Percentiles rank a stretch among this genome's conserved stretches.
Conservation (phyloP, 2,888 invertebrate genomes). For the Caenorhabditis sp. region DNA sequence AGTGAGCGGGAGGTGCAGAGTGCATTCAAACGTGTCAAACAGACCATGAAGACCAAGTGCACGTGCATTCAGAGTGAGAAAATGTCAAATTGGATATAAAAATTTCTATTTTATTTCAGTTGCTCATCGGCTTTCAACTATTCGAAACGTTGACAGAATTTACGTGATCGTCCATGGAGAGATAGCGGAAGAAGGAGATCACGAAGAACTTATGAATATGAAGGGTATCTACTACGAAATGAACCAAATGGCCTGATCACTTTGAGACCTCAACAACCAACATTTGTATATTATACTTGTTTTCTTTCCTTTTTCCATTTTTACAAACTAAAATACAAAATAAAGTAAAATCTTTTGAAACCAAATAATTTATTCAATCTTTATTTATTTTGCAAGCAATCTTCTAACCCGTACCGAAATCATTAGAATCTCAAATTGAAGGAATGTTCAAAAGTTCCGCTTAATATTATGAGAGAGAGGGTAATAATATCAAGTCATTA, state of each 20-base stretch:
- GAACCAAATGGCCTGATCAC: conserved; percentile 61
- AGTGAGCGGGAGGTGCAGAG: conserved; percentile 67
- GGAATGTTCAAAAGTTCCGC: conserved; percentile 25
- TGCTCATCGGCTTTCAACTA: conserved; percentile 81
- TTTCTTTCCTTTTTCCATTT: background rate
- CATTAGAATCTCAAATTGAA: conserved; percentile 42
- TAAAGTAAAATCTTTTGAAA: background rate
- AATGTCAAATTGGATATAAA: no score
- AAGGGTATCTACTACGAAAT: conserved; percentile 76
- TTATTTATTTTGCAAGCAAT: conserved; percentile 39
- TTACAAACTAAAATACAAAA: background rate
- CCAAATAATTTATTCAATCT: conserved; percentile 4
- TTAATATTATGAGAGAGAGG: background rate
- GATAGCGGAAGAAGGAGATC: conserved; percentile 69
- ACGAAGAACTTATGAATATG: conserved; percentile 69
- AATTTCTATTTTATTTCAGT: conserved; percentile 68
- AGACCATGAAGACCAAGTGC: conserved; percentile 58
- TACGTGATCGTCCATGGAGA: conserved; percentile 80
- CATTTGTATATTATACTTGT: conserved; percentile 18
- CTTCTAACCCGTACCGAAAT: conserved; percentile 16
- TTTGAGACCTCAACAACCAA: background rate
- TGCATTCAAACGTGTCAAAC: conserved; percentile 48
- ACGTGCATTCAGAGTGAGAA: conserved; percentile 73
- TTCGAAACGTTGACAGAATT: conserved; percentile 81
- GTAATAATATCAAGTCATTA: no score